These are phyloP conservation scores for Falco cherrug DNA, from an alignment of 2,797 vertebrate species.

Conservation along the genomic window DNA sequence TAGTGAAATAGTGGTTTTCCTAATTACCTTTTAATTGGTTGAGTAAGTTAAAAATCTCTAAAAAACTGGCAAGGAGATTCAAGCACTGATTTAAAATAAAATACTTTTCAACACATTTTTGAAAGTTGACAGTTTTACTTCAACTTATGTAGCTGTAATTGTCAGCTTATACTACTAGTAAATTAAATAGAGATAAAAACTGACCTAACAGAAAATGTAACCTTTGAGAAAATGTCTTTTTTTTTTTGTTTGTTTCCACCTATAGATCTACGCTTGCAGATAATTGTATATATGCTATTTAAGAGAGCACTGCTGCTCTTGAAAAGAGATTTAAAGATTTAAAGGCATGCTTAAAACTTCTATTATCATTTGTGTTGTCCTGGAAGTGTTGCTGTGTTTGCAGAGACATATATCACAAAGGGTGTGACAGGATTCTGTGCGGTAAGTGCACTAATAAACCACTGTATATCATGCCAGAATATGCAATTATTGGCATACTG, in stretches of 20 bases:
- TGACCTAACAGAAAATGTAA: not conserved
- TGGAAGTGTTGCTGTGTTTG: not conserved
- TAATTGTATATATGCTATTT: not conserved
- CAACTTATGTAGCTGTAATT: not conserved
- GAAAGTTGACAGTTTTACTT: not conserved
- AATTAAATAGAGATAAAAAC: not conserved
- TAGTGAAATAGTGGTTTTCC: not conserved
- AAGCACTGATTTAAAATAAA: not conserved
- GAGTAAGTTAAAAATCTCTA: not conserved
- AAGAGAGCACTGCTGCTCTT: not conserved
- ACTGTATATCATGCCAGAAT: not conserved
- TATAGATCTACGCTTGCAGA: not conserved
- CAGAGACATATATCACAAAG: not conserved
- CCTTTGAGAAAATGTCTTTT: not conserved
- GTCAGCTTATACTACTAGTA: not conserved
- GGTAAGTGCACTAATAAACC: not conserved
- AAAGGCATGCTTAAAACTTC: not conserved
- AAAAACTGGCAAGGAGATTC: not conserved
- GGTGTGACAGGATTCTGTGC: not conserved
- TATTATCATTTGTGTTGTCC: not conserved
- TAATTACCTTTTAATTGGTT: not conserved
- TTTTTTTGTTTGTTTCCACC: not conserved
- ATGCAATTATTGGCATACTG: not conserved
- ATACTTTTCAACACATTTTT: not conserved
- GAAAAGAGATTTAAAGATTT: not conserved